These are phyloP conservation scores for Cryptotermes secundus DNA, from an alignment of 1,140 invertebrate species.

Conservation along the genomic window DNA sequence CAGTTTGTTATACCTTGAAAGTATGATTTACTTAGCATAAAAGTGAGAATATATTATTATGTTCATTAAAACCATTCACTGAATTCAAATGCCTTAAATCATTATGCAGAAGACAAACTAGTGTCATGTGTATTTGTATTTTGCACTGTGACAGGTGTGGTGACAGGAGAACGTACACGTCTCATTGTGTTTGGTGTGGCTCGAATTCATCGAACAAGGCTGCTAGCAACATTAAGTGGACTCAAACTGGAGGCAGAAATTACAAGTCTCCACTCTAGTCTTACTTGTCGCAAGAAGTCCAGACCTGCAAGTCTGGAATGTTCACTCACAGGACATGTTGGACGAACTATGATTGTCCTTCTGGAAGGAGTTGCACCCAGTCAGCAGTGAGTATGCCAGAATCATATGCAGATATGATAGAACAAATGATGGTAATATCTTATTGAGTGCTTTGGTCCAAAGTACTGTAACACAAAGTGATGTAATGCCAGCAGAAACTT, in stretches of 20 bases:
- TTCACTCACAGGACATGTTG: conserved; percentile 86
- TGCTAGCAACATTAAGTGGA: conserved; percentile 88
- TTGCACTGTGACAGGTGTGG: conserved; percentile 43
- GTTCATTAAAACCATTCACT: too few relatives aligned
- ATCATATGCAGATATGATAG: conserved; percentile 2
- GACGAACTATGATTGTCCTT: conserved; percentile 88
- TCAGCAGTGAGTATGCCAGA: conserved; percentile 69
- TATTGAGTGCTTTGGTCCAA: neutral
- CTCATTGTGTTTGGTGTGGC: conserved; percentile 84
- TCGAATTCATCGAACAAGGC: conserved; percentile 81
- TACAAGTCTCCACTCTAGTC: conserved; percentile 75
- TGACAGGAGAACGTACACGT: conserved; percentile 54
- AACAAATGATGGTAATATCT: neutral
- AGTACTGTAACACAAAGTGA: too few relatives aligned
- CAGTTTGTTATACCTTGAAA: too few relatives aligned
- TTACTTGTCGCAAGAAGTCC: conserved; percentile 77
- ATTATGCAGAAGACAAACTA: neutral
- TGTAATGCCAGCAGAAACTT: too few relatives aligned
- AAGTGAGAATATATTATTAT: too few relatives aligned
- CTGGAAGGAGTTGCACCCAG: conserved; percentile 85
- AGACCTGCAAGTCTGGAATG: conserved; percentile 73
- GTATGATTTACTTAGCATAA: too few relatives aligned
- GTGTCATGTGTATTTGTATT: neutral
- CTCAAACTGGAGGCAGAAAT: conserved; percentile 90
- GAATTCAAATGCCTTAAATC: too few relatives aligned